phyloP scores from a whole-genome alignment of 2,888 invertebrate species.

The Lasioglossum vierecki region DNA sequence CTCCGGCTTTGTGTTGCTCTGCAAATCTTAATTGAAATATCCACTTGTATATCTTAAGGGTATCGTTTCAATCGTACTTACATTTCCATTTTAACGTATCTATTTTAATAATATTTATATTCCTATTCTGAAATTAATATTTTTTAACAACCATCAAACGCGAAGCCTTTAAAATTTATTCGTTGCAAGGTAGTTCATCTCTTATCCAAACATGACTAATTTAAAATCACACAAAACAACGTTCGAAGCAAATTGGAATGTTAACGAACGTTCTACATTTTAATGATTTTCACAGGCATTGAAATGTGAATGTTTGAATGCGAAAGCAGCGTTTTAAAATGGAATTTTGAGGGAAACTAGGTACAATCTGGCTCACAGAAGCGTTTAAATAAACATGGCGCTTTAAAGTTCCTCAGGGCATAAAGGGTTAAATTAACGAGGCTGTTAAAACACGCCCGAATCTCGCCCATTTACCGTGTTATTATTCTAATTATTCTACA shows the following conservation, averaged over 20 bases:
- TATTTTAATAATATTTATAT: not conserved
- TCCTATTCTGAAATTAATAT: not conserved
- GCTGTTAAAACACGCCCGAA: constrained; percentile 7
- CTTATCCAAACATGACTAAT: not conserved
- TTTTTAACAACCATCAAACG: not conserved
- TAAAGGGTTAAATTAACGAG: not conserved
- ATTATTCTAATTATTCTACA: not conserved
- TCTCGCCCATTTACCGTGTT: not conserved
- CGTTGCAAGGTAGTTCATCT: not conserved
- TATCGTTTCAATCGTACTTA: not conserved
- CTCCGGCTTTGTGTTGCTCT: not conserved
- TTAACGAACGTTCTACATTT: not conserved
- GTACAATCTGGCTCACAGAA: not conserved
- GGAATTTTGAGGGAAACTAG: not conserved
- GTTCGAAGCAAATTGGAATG: not conserved
- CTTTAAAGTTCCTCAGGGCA: constrained; percentile 3
- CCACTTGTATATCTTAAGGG: not conserved
- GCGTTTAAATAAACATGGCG: not conserved
- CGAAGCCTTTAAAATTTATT: not conserved
- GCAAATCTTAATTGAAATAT: not conserved
- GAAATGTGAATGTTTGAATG: not conserved
- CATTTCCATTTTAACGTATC: not conserved
- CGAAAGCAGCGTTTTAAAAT: not conserved
- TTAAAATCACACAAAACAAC: not conserved
- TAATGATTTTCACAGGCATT: not conserved